Evolutionary conservation across 2,113 vertebrate genomes (phyloP).

Genomic region (Perca flavescens): DNA sequence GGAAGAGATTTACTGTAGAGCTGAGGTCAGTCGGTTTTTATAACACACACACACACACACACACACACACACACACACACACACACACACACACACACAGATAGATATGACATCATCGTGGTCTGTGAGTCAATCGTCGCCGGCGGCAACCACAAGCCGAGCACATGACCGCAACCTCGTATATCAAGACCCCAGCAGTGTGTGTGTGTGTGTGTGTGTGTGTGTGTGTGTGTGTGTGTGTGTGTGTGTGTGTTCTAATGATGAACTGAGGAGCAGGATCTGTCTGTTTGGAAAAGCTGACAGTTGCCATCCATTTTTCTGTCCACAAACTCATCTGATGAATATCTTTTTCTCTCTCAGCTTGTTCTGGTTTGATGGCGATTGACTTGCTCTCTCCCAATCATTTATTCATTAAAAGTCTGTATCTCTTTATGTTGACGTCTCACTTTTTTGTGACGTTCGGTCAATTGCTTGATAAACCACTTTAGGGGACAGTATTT

Average conservation of each 20-base stretch:
- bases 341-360: neutral
- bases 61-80: conserved; percentile 24
- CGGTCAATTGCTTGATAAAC: neutral
- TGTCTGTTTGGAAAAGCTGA: conserved; percentile 39
- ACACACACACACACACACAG: conserved; percentile 48
- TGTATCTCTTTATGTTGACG: neutral
- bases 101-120: conserved; percentile 73
- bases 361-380: neutral
- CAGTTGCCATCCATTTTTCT: conserved; percentile 22
- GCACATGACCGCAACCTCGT: conserved; percentile 53
- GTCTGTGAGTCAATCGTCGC: conserved; percentile 62
- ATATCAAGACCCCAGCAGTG: conserved; percentile 60
- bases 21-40: conserved; percentile 57
- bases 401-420: neutral
- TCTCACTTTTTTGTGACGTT: neutral
- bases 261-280: conserved; percentile 12
- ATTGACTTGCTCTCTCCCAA: neutral
- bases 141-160: conserved; percentile 52
- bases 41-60: conserved; percentile 16
- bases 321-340: neutral
- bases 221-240: conserved; percentile 23
- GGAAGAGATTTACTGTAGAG: conserved; percentile 63
- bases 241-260: conserved; percentile 18
- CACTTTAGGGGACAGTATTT: too few species aligned
- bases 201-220: conserved; percentile 25